These are phyloP conservation scores for Phalacrocorax aristotelis DNA, from an alignment of 2,113 vertebrate genomes.

Conservation along the genomic window DNA sequence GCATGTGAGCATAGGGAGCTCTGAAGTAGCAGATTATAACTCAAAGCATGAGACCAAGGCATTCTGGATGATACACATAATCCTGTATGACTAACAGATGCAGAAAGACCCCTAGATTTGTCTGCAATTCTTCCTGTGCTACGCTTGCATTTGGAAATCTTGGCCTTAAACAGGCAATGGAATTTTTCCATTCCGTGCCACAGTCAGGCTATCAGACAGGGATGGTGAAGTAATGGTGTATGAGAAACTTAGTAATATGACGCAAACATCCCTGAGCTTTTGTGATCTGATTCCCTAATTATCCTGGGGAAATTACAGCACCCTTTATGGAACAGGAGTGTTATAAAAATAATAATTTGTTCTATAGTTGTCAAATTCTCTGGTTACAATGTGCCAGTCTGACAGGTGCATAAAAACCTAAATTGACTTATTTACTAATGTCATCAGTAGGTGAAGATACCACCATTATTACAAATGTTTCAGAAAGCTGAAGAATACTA, in stretches of 20 bases:
- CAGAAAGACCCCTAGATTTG: background rate
- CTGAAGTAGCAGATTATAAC: background rate
- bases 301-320: background rate
- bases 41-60: background rate
- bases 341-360: background rate
- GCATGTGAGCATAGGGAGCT: background rate
- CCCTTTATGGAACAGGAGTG: background rate
- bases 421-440: background rate
- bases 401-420: background rate
- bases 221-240: background rate
- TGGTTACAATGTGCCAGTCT: background rate
- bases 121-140: background rate
- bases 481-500: background rate
- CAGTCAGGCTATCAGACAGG: background rate
- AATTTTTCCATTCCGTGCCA: background rate
- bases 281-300: background rate
- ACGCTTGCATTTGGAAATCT: background rate
- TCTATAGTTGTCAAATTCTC: background rate
- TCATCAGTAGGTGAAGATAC: fast-evolving
- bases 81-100: background rate
- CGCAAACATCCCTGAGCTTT: background rate
- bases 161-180: background rate
- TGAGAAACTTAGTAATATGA: background rate
- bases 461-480: background rate
- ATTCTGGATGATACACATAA: background rate